These are phyloP conservation scores for Noctilio leporinus DNA, from an alignment of 2,113 vertebrate genomes.

Conservation along the genomic window DNA sequence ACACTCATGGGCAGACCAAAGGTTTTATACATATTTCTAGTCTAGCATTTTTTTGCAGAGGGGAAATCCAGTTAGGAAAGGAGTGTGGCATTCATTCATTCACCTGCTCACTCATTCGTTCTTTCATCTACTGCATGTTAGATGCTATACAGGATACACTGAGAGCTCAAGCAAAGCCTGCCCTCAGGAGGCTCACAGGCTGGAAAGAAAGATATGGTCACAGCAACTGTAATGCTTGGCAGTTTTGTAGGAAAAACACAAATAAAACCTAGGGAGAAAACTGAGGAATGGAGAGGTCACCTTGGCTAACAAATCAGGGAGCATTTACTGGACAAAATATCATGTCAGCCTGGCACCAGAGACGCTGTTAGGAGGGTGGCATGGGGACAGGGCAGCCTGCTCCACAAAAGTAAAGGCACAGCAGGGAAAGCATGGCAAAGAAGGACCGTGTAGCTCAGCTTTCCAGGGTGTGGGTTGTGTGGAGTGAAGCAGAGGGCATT, in stretches of 20 bases:
- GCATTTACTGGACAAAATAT: rapidly evolving
- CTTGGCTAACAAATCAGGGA: background rate
- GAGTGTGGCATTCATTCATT: background rate
- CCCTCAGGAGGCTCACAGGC: background rate
- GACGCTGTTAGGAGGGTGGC: background rate
- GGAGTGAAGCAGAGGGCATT: background rate
- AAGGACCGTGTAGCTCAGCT: background rate
- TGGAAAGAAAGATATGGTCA: background rate
- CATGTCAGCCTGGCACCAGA: too few species aligned
- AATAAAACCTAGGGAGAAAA: background rate
- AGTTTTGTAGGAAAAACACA: background rate
- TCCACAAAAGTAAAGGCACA: rapidly evolving
- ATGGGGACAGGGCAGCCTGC: background rate
- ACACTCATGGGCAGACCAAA: background rate
- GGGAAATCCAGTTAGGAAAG: background rate
- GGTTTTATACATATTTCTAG: background rate
- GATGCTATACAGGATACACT: background rate
- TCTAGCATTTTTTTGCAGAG: background rate
- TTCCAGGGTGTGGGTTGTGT: background rate
- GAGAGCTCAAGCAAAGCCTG: background rate
- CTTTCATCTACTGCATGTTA: background rate
- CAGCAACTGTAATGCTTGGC: too few species aligned
- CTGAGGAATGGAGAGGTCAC: background rate
- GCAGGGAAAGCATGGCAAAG: background rate
- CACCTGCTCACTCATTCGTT: background rate